Percentiles rank a stretch among this genome's conserved stretches.
These are phyloP conservation scores for Tursiops truncatus DNA, from an alignment of 2,113 vertebrate genomes.

Conservation along the genomic window DNA sequence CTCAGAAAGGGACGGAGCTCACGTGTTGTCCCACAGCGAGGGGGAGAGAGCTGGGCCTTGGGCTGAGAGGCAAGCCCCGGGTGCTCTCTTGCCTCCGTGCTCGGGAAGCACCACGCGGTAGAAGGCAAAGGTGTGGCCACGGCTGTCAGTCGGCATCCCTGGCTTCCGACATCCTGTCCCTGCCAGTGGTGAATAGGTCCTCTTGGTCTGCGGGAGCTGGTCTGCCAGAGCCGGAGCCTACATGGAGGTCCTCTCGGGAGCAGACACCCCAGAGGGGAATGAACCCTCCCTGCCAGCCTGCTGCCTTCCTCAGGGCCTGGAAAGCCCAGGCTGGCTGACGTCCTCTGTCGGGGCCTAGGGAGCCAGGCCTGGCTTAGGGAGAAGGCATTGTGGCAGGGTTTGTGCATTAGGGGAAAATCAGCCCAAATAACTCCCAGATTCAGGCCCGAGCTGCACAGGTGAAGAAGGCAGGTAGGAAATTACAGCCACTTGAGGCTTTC, in stretches of 20 bases:
- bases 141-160: background rate
- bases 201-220: background rate
- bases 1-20: background rate
- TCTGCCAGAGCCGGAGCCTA: background rate
- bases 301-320: background rate
- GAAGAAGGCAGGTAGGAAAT: slow-evolving; percentile 54
- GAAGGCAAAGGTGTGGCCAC: background rate
- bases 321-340: background rate
- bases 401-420: slow-evolving; percentile 23
- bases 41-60: background rate
- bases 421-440: slow-evolving; percentile 66
- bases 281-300: background rate
- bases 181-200: background rate
- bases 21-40: background rate
- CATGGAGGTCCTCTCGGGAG: background rate
- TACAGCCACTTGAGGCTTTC: slow-evolving; percentile 58
- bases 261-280: background rate
- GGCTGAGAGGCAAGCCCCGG: background rate
- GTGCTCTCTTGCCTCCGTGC: background rate
- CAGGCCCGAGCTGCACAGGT: background rate
- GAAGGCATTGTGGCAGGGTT: background rate
- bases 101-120: background rate
- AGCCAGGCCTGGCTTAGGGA: background rate
- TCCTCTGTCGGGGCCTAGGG: background rate
- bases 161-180: accelerated